Evolutionary conservation across 2,797 vertebrate genomes (phyloP), one percentile per base, ranked within the genome.

Genomic region (Austrolebias charrua): DNA sequence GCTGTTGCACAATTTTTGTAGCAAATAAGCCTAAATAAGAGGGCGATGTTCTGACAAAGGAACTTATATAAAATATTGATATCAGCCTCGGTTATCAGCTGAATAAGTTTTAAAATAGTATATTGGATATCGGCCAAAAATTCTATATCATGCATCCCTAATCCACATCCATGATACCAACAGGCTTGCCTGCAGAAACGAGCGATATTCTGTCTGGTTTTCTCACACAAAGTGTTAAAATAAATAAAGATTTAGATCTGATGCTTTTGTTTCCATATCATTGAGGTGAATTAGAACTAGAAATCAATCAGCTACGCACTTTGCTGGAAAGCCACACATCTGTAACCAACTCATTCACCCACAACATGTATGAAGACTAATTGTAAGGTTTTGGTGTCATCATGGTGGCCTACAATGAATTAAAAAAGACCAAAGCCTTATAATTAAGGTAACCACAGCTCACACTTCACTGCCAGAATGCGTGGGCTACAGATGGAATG

Each of bases 401-500:
- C 20, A 60, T 10, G 40, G 64, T 62, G 75, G 78, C 59, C 61
- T 73, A 56, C 5, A n/a, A 56, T 44, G 63, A 63, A 67, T 59
- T 74, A 71, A 75, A 38, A 16, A 35, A 60, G 60, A 33, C 6
- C 24, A 46, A 75, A 83, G 76, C 61, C 75, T 69, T 48, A 46
- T 67, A 76, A 69, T 77, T 70, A 71, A 29, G 68, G 51, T 16
- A 40, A 64, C 78, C 58, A 55, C 78, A 76, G 73, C 58, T 63
- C 69, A 77, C 50, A 63, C 65, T 45, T 69, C 53, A 3, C 63
- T 72, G 66, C 68, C 61, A 76, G 76, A 88, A 75, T 45, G 65
- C 58, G 67, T 83, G 72, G 80, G 86, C 75, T 48, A 67, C 49
- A 52, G 66, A 24, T 29, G 68, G 86, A 89, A 90, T 87, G 86